Evolutionary conservation across 2,797 vertebrate species (phyloP).

Genomic region (Dryobates pubescens): DNA sequence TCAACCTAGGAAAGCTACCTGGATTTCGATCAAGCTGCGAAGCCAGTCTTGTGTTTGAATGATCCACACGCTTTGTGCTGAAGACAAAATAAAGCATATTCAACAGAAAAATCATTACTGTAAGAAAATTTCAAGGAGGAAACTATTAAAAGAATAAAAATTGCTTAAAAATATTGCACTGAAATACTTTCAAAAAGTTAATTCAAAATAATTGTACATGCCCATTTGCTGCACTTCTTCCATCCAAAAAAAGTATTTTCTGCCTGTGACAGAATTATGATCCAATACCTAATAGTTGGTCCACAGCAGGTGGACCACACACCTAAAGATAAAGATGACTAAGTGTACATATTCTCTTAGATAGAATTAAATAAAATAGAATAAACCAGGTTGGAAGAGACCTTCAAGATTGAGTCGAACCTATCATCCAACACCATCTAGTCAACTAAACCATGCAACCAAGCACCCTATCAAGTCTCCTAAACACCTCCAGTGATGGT

Average conservation of each 20-base stretch:
- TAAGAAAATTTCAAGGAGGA: not conserved
- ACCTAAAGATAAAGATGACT: no score
- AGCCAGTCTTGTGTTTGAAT: conserved; percentile 96
- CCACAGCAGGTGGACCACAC: not conserved
- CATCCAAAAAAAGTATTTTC: not conserved
- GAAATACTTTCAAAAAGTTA: not conserved
- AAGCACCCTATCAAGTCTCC: no score
- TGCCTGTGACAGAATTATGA: not conserved
- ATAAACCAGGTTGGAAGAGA: no score
- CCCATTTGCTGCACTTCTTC: not conserved
- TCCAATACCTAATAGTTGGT: not conserved
- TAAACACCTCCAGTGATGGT: no score
- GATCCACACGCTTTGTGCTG: conserved; percentile 96
- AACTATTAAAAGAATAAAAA: not conserved
- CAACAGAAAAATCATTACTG: not conserved
- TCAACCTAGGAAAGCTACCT: conserved; percentile 77
- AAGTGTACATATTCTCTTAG: not conserved
- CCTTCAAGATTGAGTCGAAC: no score
- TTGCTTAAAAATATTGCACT: not conserved
- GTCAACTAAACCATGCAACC: no score
- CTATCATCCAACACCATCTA: no score
- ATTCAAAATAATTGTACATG: not conserved
- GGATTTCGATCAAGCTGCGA: conserved; percentile 98
- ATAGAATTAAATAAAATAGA: no score
- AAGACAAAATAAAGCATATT: conserved; percentile 45